These are phyloP conservation scores for Festucalex cinctus DNA, from an alignment of 2,113 vertebrate species.

Conservation along the genomic window DNA sequence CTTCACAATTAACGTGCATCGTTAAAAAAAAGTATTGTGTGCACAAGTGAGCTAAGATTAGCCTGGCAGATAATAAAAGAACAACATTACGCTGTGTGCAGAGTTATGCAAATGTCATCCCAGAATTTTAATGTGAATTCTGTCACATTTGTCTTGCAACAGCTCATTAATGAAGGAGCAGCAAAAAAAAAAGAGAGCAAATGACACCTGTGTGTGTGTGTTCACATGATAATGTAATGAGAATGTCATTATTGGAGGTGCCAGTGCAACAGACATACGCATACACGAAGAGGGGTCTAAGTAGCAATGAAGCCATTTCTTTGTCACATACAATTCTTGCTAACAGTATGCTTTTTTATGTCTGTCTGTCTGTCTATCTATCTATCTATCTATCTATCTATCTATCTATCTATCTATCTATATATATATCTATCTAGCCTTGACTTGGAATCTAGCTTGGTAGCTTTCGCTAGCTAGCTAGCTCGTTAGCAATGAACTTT, in stretches of 20 bases:
- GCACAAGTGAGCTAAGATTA: constrained; percentile 13
- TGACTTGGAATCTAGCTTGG: no score
- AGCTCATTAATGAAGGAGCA: background rate
- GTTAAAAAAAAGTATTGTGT: background rate
- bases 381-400: no score
- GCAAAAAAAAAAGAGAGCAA: constrained; percentile 3
- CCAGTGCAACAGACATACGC: constrained; percentile 14
- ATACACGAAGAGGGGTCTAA: background rate
- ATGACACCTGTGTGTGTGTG: constrained; percentile 16
- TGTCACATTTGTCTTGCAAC: constrained; percentile 4
- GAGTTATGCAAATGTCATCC: constrained; percentile 20
- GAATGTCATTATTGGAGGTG: constrained; percentile 15
- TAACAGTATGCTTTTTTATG: background rate
- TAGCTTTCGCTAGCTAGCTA: no score
- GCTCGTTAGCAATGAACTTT: no score
- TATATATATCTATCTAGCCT: no score
- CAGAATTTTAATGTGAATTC: background rate
- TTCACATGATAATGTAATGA: constrained; percentile 21
- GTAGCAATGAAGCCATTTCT: background rate
- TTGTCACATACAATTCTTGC: background rate
- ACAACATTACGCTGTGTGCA: constrained; percentile 34
- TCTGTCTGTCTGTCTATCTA: no score
- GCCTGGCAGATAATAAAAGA: constrained; percentile 22
- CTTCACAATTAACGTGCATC: background rate
- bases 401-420: no score